Conservation (phyloP, 2,888 invertebrate genomes). For the Zonitis immaculata region DNA sequence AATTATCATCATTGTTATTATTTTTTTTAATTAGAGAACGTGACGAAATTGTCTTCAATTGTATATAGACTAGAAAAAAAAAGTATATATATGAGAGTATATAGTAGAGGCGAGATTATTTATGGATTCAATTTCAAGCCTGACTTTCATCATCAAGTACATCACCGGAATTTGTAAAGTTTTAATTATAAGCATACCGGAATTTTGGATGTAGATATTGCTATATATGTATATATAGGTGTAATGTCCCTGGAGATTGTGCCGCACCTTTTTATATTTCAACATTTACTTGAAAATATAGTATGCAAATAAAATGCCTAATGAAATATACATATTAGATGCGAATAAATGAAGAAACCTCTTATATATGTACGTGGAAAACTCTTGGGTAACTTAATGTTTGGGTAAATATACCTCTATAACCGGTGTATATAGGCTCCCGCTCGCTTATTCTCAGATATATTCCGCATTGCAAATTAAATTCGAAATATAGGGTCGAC, state of each 20-base stretch:
- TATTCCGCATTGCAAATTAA: conserved; percentile 32
- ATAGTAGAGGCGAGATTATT: conserved; percentile 32
- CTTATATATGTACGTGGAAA: conserved; percentile 15
- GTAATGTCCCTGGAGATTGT: conserved; percentile 12
- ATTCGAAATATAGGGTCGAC: conserved; percentile 12
- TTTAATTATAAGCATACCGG: conserved; percentile 34
- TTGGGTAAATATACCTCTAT: too few relatives aligned
- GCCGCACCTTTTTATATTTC: conserved; percentile 6
- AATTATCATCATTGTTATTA: conserved; percentile 3
- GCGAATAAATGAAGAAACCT: conserved; percentile 28
- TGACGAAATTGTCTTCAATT: not conserved
- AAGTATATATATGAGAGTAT: too few relatives aligned
- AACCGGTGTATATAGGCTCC: too few relatives aligned
- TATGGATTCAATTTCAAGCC: conserved; percentile 44
- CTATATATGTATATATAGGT: too few relatives aligned
- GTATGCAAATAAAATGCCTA: too few relatives aligned
- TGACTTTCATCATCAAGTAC: conserved; percentile 31
- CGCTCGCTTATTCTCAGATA: too few relatives aligned
- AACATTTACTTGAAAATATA: conserved; percentile 10
- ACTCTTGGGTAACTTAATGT: conserved; percentile 26
- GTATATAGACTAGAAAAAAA: too few relatives aligned
- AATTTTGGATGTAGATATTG: conserved; percentile 29
- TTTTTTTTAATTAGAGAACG: not conserved
- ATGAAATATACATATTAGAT: conserved; percentile 9
- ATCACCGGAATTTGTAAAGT: conserved; percentile 35